phyloP scores from a whole-genome alignment of 37 sponge, comb jelly and placozoan genomes.

The Ephydatia muelleri region DNA sequence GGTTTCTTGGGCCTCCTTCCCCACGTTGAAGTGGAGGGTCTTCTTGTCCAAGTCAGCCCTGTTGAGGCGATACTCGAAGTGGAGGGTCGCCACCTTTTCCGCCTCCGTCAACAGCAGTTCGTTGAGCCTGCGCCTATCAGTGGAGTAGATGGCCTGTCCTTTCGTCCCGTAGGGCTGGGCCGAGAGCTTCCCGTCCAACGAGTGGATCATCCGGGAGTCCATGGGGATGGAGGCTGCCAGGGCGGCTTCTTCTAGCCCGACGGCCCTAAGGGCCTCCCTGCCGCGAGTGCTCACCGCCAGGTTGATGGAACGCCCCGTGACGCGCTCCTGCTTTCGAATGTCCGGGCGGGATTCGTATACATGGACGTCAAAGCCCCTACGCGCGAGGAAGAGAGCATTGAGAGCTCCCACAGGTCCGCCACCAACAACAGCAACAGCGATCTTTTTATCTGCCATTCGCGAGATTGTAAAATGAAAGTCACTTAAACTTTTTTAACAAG shows the following conservation, averaged over 20 bases:
- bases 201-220: constrained; percentile 86
- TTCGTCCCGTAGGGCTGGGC: constrained; percentile 64
- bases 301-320: constrained; percentile 86
- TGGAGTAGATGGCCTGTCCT: constrained; percentile 76
- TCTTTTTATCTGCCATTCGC: neutral
- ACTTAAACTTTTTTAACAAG: too few species aligned
- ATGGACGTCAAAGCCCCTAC: constrained; percentile 72
- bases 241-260: constrained; percentile 73
- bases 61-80: constrained; percentile 70
- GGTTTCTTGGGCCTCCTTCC: constrained; percentile 2
- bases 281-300: constrained; percentile 85
- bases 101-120: constrained; percentile 65
- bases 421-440: constrained; percentile 66
- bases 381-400: constrained; percentile 67
- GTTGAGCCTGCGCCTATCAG: constrained; percentile 77
- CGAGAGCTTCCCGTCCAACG: constrained; percentile 45
- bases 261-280: constrained; percentile 61
- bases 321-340: constrained; percentile 30
- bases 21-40: constrained; percentile 25
- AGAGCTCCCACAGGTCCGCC: constrained; percentile 86
- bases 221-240: constrained; percentile 73
- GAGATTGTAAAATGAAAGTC: too few species aligned
- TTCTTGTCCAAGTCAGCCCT: constrained; percentile 47
- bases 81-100: constrained; percentile 46
- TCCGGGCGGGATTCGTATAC: constrained; percentile 74